Base-by-base conservation (phyloP, 1,140 invertebrate species). In the Drosophila lini region DNA sequence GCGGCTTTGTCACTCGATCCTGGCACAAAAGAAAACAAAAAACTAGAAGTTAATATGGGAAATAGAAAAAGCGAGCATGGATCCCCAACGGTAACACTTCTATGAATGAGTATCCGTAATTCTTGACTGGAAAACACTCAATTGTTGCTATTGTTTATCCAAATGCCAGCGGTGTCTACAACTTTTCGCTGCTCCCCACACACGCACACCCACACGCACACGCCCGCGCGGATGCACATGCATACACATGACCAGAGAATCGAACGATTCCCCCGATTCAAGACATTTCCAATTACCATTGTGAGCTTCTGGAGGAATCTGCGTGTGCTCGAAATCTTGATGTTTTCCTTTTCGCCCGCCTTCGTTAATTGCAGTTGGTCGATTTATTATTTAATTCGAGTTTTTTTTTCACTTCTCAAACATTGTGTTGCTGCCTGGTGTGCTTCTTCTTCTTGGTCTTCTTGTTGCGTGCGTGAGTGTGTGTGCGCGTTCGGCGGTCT, bases 1-100 rank as follows among this genome's bases (percentile, higher is more conserved):
- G 91, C 53, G 91, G 91, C 73, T 92, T 92, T 48, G 91, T 92
- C 44, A 92, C 91, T 84, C 91, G 91, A 85, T 92, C 91, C 91
- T 92, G 64, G 52, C 8, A n/a, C 76, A 78, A 77, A 77, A 80
- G 34, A 69, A 53, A 67, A 55, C 61, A 61, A 55, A 62, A 10
- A 65, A 73, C 70, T 47, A 62, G 57, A 36, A 81, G 59, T 41
- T 74, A 45, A 74, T 6, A n/a, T n/a, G 9, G 52, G 47, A 44
- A 44, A 10, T 11, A 7, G 5, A 22, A 13, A 22, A 44, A 13
- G 47, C 48, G 52, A n/a, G 25, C 25, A 5, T 3, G 10, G 6
- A 38, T 34, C 36, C 3, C 11, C 3, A 16, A 15, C 11, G 3
- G 13, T 4, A 60, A 52, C 19, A 48, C 32, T 34, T 13, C 42